These are phyloP conservation scores for Myiopsitta monachus DNA, from an alignment of 2,113 vertebrate species.

Conservation along the genomic window DNA sequence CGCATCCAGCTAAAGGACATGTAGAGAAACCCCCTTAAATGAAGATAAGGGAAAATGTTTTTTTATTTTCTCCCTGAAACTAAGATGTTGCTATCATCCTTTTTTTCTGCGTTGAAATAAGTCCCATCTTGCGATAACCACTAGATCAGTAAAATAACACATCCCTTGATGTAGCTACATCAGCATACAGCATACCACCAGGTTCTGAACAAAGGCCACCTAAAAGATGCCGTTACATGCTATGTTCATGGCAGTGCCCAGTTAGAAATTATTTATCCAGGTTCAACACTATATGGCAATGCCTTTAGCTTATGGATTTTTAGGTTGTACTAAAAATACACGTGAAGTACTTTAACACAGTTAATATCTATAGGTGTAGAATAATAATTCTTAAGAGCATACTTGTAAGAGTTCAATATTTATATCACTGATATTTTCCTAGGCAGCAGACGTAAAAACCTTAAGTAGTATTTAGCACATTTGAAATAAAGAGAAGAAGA, in stretches of 20 bases:
- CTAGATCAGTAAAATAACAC: neutral
- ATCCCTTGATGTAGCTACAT: neutral
- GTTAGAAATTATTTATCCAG: neutral
- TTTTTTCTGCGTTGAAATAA: neutral
- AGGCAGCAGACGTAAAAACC: neutral
- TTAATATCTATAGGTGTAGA: neutral
- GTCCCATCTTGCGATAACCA: slow-evolving; percentile 12
- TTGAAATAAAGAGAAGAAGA: neutral
- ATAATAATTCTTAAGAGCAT: neutral
- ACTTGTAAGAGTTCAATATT: neutral
- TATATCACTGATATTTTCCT: neutral
- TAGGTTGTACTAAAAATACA: neutral
- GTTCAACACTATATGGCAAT: neutral
- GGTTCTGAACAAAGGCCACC: neutral
- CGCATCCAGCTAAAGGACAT: neutral
- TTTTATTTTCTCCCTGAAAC: neutral
- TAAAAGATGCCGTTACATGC: neutral
- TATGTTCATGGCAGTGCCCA: neutral
- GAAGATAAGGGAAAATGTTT: neutral
- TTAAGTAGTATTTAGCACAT: neutral
- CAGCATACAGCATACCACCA: neutral
- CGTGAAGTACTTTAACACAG: neutral
- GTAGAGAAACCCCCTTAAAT: neutral
- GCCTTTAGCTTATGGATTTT: neutral
- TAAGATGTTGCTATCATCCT: neutral